phyloP scores from a whole-genome alignment of 1,140 invertebrate genomes.

The Pseudachorutes palmiensis region DNA sequence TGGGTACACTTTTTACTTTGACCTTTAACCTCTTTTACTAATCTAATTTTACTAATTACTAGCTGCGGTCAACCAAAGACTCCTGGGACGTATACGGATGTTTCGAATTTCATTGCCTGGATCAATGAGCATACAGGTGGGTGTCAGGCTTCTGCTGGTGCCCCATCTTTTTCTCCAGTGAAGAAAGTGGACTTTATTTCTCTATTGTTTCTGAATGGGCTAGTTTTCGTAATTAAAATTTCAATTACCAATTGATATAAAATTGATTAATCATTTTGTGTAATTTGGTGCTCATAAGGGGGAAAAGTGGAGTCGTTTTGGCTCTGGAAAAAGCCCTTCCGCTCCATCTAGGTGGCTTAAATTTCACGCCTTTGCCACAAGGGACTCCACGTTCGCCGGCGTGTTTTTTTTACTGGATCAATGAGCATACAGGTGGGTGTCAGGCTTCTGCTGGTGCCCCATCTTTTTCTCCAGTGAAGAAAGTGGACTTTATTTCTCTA shows the following conservation, averaged over 20 bases:
- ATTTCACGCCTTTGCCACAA: too few species aligned
- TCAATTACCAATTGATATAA: not conserved
- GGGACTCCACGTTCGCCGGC: too few species aligned
- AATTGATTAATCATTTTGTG: not conserved
- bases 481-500: not conserved
- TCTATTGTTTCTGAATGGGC: too few species aligned
- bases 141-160: not conserved
- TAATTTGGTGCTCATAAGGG: not conserved
- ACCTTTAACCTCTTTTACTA: not conserved
- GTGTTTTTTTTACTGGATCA: not conserved
- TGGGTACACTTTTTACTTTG: not conserved
- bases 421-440: not conserved
- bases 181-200: not conserved
- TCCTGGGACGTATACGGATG: not conserved
- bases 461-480: too few species aligned
- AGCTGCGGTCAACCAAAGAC: not conserved
- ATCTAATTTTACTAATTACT: not conserved
- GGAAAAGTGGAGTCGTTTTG: not conserved
- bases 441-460: not conserved
- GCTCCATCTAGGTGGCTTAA: too few species aligned
- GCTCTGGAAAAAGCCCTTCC: too few species aligned
- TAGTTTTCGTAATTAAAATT: too few species aligned
- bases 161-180: too few species aligned
- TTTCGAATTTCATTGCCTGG: not conserved
- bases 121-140: not conserved